These are phyloP conservation scores for Aporophyla nigra DNA, from an alignment of 2,888 invertebrate genomes.

Conservation along the genomic window DNA sequence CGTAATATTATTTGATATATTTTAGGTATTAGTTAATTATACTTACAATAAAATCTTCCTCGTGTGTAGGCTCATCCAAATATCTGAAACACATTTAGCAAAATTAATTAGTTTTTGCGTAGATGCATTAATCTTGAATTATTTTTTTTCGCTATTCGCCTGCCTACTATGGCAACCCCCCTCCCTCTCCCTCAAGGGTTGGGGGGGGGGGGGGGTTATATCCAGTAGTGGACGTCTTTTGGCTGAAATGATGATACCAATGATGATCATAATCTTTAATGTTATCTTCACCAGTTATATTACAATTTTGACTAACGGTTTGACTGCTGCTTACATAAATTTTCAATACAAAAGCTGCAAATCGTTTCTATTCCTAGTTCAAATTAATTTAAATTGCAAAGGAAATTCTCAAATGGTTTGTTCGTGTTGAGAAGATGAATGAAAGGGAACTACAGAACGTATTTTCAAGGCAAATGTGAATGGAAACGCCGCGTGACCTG, in stretches of 20 bases:
- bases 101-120: neutral
- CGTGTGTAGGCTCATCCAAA: neutral
- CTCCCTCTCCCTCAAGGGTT: too few relatives aligned
- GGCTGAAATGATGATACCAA: too few relatives aligned
- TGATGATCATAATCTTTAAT: too few relatives aligned
- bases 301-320: too few relatives aligned
- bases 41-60: conserved; percentile 20
- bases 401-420: neutral
- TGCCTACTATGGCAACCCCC: too few relatives aligned
- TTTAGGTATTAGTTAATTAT: neutral
- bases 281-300: too few relatives aligned
- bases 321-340: too few relatives aligned
- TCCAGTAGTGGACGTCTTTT: too few relatives aligned
- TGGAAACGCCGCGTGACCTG: neutral
- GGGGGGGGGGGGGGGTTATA: too few relatives aligned
- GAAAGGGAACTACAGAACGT: neutral
- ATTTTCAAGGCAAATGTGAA: neutral
- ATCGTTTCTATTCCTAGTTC: neutral
- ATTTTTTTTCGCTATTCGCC: too few relatives aligned
- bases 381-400: neutral
- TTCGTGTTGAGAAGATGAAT: neutral
- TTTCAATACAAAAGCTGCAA: neutral
- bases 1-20: neutral
- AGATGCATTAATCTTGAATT: too few relatives aligned
- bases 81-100: conserved; percentile 21